A percentile compares a stretch with the other conserved stretches of the same genome.
phyloP scores from a whole-genome alignment of 1,140 invertebrate species.

The Drosophila nigrodunni region DNA sequence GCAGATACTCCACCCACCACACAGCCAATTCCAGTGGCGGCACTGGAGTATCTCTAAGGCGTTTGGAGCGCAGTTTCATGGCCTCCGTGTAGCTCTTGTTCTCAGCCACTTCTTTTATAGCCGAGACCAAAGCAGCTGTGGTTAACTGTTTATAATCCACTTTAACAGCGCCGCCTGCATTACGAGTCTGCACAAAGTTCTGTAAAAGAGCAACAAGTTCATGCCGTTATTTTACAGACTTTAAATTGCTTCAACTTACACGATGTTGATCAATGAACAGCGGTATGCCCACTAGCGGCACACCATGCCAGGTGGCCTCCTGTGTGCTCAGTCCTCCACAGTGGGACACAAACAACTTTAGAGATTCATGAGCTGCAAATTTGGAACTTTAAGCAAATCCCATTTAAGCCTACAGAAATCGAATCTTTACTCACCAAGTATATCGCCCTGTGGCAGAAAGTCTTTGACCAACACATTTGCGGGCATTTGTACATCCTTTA shows the following conservation, averaged over 20 bases:
- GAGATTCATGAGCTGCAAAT: conserved; percentile 85
- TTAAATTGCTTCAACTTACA: conserved; percentile 2
- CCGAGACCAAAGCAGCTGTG: conserved; percentile 4
- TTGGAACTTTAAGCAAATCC: no score
- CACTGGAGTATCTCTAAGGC: conserved; percentile 34
- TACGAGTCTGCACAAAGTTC: conserved; percentile 24
- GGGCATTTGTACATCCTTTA: conserved; percentile 24
- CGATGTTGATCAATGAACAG: conserved; percentile 87
- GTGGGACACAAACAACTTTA: conserved; percentile 86
- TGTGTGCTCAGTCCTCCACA: conserved; percentile 86
- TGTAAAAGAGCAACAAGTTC: background rate
- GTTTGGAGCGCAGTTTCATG: conserved; percentile 32
- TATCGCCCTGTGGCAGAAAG: conserved; percentile 63
- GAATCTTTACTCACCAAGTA: conserved; percentile 27
- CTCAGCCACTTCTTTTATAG: conserved; percentile 25
- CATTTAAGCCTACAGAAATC: no score
- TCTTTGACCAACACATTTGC: conserved; percentile 21
- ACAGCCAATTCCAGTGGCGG: conserved; percentile 36
- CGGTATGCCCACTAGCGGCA: conserved; percentile 88
- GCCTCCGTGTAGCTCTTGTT: conserved; percentile 21
- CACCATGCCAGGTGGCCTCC: conserved; percentile 86
- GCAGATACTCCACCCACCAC: conserved; percentile 44
- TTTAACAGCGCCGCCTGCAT: conserved; percentile 24
- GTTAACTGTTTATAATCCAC: conserved; percentile 20
- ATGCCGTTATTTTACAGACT: background rate